phyloP scores from a whole-genome alignment of 2,797 vertebrate genomes.

The Vespertilio murinus region DNA sequence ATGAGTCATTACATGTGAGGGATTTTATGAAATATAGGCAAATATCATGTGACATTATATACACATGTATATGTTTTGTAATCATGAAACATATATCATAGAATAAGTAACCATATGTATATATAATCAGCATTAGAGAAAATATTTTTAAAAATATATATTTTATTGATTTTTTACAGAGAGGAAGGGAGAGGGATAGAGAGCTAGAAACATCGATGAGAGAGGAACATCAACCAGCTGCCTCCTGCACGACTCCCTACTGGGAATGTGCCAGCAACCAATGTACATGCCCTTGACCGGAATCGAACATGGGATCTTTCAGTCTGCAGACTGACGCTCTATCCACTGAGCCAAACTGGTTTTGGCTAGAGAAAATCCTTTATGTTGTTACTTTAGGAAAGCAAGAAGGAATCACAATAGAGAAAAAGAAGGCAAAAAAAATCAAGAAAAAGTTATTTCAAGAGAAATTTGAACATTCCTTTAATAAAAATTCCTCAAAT shows the following conservation, averaged over 20 bases:
- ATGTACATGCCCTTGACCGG: too few relatives aligned
- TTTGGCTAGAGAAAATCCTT: not conserved
- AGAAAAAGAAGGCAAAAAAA: not conserved
- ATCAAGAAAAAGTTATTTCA: not conserved
- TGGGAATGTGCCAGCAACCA: too few relatives aligned
- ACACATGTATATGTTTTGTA: not conserved
- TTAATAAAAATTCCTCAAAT: not conserved
- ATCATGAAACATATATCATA: not conserved
- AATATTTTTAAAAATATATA: too few relatives aligned
- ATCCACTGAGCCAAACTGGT: too few relatives aligned
- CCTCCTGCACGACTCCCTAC: too few relatives aligned
- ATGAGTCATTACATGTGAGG: not conserved
- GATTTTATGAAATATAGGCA: not conserved
- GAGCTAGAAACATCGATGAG: too few relatives aligned
- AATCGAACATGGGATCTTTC: too few relatives aligned
- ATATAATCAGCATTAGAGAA: not conserved
- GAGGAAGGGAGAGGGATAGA: too few relatives aligned
- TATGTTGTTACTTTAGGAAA: slow-evolving; percentile 1
- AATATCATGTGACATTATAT: not conserved
- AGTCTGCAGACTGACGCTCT: too few relatives aligned
- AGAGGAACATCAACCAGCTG: too few relatives aligned
- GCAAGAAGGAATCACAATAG: not conserved
- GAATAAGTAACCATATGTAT: not conserved
- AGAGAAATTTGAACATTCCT: not conserved
- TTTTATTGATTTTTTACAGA: too few relatives aligned